Evolutionary conservation across 2,888 invertebrate genomes (phyloP).

Genomic region (Hypercompe scribonia): DNA sequence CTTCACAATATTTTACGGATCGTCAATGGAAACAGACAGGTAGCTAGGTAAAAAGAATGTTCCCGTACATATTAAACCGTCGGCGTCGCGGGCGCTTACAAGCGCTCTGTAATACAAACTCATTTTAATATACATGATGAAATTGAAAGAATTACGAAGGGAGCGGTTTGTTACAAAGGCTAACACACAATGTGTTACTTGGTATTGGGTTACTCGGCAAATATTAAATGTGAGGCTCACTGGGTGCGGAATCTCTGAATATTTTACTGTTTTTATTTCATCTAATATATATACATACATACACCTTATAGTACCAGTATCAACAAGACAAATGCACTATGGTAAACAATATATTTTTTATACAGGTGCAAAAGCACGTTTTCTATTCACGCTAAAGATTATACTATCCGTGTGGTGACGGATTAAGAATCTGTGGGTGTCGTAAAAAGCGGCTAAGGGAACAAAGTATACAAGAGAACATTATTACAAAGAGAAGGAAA

Average conservation of each 20-base stretch:
- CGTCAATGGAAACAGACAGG: conserved; percentile 53
- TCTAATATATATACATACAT: not conserved
- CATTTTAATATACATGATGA: conserved; percentile 85
- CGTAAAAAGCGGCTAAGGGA: too few relatives aligned
- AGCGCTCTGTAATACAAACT: conserved; percentile 76
- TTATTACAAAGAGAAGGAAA: too few relatives aligned
- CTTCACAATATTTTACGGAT: conserved; percentile 27
- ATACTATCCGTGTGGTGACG: too few relatives aligned
- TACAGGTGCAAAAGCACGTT: too few relatives aligned
- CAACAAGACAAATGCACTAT: not conserved
- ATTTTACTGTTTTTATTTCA: not conserved
- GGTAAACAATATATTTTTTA: not conserved
- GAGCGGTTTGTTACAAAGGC: conserved; percentile 48
- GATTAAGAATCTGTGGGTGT: too few relatives aligned
- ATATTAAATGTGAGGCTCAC: conserved; percentile 30
- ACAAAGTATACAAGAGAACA: too few relatives aligned
- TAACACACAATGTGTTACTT: conserved; percentile 54
- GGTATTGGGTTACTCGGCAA: conserved; percentile 24
- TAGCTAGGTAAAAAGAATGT: conserved; percentile 79
- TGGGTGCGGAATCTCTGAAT: not conserved
- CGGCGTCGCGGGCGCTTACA: conserved; percentile 45
- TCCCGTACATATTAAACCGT: conserved; percentile 78
- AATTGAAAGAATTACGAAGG: conserved; percentile 82
- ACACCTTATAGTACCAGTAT: too few relatives aligned
- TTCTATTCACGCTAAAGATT: too few relatives aligned